Evolutionary conservation across 2,113 vertebrate genomes (phyloP).

Genomic region (Kryptolebias marmoratus): DNA sequence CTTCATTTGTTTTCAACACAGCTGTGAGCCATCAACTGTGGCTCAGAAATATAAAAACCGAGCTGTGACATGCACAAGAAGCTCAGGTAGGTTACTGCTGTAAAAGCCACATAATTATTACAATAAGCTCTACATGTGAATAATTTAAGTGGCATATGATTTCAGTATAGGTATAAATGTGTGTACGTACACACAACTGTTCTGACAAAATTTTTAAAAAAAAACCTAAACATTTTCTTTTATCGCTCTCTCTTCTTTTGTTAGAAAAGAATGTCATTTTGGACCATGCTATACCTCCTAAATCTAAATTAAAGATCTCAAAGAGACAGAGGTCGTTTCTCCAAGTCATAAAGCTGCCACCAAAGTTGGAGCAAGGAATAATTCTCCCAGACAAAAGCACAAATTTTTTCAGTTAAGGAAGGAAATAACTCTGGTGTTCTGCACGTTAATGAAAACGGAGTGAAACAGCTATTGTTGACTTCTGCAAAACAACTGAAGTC

Average conservation of each 20-base stretch:
- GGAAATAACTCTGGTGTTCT: background rate
- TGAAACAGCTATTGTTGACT: background rate
- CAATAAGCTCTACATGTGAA: too few relatives aligned
- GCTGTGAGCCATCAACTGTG: background rate
- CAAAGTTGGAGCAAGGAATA: slow-evolving; percentile 3
- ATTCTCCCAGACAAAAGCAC: slow-evolving; percentile 5
- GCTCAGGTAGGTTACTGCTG: background rate
- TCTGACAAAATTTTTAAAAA: background rate
- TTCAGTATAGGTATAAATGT: too few relatives aligned
- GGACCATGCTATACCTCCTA: slow-evolving; percentile 1
- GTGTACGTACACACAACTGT: too few relatives aligned
- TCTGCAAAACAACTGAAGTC: slow-evolving; percentile 24
- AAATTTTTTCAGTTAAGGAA: slow-evolving; percentile 13
- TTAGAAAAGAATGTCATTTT: slow-evolving; percentile 1
- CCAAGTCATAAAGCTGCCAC: slow-evolving; percentile 21
- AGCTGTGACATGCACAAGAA: too few relatives aligned
- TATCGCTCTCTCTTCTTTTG: background rate
- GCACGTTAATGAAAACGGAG: slow-evolving; percentile 14
- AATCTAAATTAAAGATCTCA: slow-evolving; percentile 30
- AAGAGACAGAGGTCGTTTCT: background rate
- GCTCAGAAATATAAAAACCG: slow-evolving; percentile 1
- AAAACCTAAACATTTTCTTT: slow-evolving; percentile 5
- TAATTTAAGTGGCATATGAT: too few relatives aligned
- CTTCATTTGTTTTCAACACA: background rate
- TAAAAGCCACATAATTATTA: too few relatives aligned